Evolutionary conservation across 2,113 vertebrate genomes (phyloP).

Genomic region (Parus major): DNA sequence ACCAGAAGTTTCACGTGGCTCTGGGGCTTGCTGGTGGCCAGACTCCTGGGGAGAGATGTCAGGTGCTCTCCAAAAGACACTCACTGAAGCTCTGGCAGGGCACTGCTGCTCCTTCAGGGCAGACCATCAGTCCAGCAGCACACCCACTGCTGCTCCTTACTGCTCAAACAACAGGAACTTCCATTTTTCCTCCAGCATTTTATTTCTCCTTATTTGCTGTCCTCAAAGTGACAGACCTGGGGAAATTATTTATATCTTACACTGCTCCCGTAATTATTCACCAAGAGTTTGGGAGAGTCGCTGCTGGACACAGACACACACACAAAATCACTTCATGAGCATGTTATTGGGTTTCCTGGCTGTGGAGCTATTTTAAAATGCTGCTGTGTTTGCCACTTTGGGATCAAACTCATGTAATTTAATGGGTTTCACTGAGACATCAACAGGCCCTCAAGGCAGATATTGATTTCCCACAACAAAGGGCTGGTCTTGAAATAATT

Average conservation of each 20-base stretch:
- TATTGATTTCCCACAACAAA: neutral
- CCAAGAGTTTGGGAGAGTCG: neutral
- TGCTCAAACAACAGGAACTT: neutral
- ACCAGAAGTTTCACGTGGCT: fast-evolving
- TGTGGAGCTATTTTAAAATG: neutral
- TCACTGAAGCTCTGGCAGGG: too few species aligned
- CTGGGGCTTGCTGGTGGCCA: fast-evolving
- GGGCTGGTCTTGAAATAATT: neutral
- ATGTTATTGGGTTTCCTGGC: neutral
- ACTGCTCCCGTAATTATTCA: neutral
- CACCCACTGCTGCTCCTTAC: neutral
- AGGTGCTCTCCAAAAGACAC: neutral
- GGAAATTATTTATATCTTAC: neutral
- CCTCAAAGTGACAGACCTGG: neutral
- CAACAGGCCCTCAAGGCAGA: neutral
- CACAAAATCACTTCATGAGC: neutral
- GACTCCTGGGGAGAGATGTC: neutral
- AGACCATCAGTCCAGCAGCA: neutral
- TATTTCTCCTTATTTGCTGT: neutral
- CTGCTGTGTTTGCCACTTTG: neutral
- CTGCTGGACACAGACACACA: neutral
- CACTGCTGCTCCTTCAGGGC: too few species aligned
- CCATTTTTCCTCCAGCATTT: neutral
- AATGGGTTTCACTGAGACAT: neutral
- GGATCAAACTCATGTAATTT: neutral